phyloP scores from a whole-genome alignment of 1,140 invertebrate genomes.

The Cepaea nemoralis region DNA sequence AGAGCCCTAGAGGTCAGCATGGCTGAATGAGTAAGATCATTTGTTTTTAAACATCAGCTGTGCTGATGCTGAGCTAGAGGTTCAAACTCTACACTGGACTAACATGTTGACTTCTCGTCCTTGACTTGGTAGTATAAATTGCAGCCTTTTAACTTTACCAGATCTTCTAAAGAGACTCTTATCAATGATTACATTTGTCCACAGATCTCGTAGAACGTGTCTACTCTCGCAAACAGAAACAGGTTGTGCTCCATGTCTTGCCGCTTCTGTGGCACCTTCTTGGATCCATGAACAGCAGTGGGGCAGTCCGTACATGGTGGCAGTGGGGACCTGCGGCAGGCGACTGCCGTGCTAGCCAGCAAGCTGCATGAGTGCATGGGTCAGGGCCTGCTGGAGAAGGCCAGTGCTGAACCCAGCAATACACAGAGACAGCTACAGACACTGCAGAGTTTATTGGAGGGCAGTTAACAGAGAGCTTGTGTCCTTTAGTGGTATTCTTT shows the following conservation, averaged over 20 bases:
- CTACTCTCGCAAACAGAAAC: conserved; percentile 68
- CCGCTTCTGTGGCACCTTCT: conserved; percentile 70
- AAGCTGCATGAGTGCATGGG: conserved; percentile 67
- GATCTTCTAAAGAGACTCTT: no score
- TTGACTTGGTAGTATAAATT: no score
- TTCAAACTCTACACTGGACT: no score
- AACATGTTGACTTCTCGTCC: no score
- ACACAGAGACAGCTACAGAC: conserved; percentile 63
- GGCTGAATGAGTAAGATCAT: no score
- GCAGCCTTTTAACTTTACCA: no score
- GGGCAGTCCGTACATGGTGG: conserved; percentile 62
- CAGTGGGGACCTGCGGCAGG: conserved; percentile 60
- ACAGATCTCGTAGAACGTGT: conserved; percentile 67
- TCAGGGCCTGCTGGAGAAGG: conserved; percentile 61
- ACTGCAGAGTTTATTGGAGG: conserved; percentile 62
- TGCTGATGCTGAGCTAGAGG: no score
- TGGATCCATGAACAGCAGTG: conserved; percentile 60
- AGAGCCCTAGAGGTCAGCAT: no score
- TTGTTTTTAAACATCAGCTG: no score
- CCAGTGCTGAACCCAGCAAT: conserved; percentile 61
- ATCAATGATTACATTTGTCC: no score
- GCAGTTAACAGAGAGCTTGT: not conserved
- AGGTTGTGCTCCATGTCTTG: conserved; percentile 68
- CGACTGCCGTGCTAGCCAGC: conserved; percentile 59
- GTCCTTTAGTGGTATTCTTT: not conserved